A percentile compares a stretch with the other conserved stretches of the same genome.
These are phyloP conservation scores for Philypnodon macrostomus DNA, from an alignment of 2,797 vertebrate species.

Conservation along the genomic window DNA sequence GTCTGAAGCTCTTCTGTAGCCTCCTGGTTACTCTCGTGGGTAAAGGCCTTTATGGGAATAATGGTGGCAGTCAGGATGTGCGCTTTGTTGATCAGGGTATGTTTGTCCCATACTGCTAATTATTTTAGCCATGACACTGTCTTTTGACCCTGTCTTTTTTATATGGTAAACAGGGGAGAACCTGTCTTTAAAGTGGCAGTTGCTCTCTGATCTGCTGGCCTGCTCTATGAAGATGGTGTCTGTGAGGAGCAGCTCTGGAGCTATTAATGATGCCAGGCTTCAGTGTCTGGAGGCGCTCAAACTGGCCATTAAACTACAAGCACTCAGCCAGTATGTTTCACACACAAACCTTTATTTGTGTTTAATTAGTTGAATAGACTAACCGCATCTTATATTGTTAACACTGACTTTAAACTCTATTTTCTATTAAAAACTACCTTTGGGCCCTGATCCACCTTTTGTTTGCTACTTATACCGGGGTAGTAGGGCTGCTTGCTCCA, in stretches of 20 bases:
- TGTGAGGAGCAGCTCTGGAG: slow-evolving; percentile 75
- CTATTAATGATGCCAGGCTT: slow-evolving; percentile 83
- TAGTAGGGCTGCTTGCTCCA: no score
- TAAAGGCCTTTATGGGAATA: slow-evolving; percentile 73
- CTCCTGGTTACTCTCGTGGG: slow-evolving; percentile 83
- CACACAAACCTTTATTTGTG: not conserved
- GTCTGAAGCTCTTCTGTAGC: slow-evolving; percentile 86
- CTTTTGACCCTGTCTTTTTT: not conserved
- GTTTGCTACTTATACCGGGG: no score
- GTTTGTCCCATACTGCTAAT: not conserved
- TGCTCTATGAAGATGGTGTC: slow-evolving; percentile 82
- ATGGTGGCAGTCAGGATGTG: slow-evolving; percentile 47
- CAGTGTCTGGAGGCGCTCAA: slow-evolving; percentile 90
- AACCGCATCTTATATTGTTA: no score
- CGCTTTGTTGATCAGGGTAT: slow-evolving; percentile 83
- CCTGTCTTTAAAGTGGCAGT: slow-evolving; percentile 88
- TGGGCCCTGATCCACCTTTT: no score
- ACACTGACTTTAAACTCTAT: no score
- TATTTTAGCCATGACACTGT: not conserved
- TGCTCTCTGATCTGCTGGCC: slow-evolving; percentile 83
- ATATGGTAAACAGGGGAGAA: slow-evolving; percentile 77
- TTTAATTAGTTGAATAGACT: no score
- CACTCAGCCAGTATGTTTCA: slow-evolving; percentile 75
- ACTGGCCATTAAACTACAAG: slow-evolving; percentile 85
- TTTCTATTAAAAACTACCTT: no score